These are phyloP conservation scores for Lichenostomus cassidix DNA, from an alignment of 2,113 vertebrate genomes.

Conservation along the genomic window DNA sequence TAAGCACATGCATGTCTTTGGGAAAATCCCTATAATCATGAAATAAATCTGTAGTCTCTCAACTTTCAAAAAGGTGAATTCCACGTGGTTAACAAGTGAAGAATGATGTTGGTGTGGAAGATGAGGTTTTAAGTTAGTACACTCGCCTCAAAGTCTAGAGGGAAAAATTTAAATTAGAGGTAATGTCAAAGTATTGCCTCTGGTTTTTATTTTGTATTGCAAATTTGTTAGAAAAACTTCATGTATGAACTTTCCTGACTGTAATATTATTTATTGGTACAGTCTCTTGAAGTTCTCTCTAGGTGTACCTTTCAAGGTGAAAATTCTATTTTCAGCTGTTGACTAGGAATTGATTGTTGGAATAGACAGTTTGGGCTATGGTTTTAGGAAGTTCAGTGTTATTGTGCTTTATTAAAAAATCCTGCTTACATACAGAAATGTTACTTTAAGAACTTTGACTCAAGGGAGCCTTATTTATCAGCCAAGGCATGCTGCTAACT, in stretches of 20 bases:
- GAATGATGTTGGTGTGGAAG: neutral
- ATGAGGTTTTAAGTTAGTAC: neutral
- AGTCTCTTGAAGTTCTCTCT: neutral
- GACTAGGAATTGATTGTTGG: neutral
- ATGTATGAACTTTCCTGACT: neutral
- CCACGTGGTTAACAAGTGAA: neutral
- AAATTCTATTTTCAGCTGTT: neutral
- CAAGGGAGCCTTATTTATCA: neutral
- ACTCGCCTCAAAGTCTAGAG: neutral
- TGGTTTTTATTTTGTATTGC: neutral
- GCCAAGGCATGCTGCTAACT: neutral
- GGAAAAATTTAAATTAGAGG: neutral
- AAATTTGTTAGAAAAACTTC: neutral
- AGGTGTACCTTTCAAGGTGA: neutral
- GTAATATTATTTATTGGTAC: neutral
- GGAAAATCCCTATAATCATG: neutral
- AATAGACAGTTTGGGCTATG: neutral
- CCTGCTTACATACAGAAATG: neutral
- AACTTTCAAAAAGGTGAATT: neutral
- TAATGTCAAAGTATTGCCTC: neutral
- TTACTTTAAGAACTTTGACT: conserved; percentile 4
- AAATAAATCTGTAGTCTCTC: neutral
- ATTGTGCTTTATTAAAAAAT: neutral
- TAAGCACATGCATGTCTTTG: neutral
- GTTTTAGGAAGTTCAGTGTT: neutral